Base-by-base conservation (phyloP, 2,888 invertebrate genomes). In the Creontiades dilutus region DNA sequence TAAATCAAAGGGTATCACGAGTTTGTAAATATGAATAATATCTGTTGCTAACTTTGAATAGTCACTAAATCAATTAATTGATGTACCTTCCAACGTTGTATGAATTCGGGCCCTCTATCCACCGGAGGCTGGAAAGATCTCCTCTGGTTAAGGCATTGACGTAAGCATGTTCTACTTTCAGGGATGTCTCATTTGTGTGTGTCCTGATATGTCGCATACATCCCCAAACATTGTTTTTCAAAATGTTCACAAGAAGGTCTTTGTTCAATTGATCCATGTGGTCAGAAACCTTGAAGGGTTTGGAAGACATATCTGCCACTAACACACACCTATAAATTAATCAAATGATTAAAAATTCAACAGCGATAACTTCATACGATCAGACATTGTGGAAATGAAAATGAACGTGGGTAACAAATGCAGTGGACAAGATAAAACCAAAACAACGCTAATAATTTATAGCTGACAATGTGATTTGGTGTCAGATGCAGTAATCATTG, bases 91-190 rank as follows among this genome's bases (percentile, higher is more conserved):
- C 82, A 78, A 88, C 88, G 23, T 78, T 27, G 89, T 89, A 91
- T 9, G 90, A 86, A 46, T 96, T 94, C 86, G 96, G 96, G 89
- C 97, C 97, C 94, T 97, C 98, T 93, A 99, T 97, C 99, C 97
- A 99, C 92, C 96, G 95, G 92, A 98, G 95, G 92, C 97, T 98
- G 27, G 98, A 96, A 92, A 99, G 95, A 94, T 99, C 99, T 90
- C 99, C 99, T 93, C 99, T 95, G 19, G 96, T 96, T 92, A 98
- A 93, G 0, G 98, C 97, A 94, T 99, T 99, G 86, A 99, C 97
- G 94, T 98, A 99, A 16, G 99, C 99, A 94, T 99, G 98, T 93
- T 98, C 97, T 89, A 98, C 97, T 91, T 94, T 93, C 0, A 94
- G 93, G 3, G 90, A 52, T 14, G 90, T 90, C n/a, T 91, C 91